A percentile compares a stretch with the other conserved stretches of the same genome.
These are phyloP conservation scores for Benthosema pterotum DNA, from an alignment of 2,797 vertebrate genomes.

Conservation along the genomic window DNA sequence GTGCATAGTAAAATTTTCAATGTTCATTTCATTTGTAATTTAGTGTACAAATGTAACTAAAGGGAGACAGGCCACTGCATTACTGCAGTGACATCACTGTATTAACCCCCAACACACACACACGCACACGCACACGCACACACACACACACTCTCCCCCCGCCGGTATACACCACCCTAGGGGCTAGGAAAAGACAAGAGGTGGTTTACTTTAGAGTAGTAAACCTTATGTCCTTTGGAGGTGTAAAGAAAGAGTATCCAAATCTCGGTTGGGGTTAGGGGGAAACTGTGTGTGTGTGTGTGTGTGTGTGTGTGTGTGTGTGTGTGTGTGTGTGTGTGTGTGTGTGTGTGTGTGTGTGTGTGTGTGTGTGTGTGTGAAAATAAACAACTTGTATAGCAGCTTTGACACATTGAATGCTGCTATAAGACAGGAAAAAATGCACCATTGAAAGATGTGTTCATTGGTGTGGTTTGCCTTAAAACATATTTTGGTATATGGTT, in stretches of 20 bases:
- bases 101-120: no score
- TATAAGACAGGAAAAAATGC: background rate
- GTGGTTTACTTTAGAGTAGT: constrained; percentile 44
- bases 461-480: no score
- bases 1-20: constrained; percentile 4
- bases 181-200: constrained; percentile 42
- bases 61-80: constrained; percentile 20
- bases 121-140: background rate
- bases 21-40: no score
- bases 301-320: no score
- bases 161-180: constrained; percentile 16
- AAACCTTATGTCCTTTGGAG: constrained; percentile 9
- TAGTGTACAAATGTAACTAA: background rate
- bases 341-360: no score
- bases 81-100: no score
- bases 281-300: no score
- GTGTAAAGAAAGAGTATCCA: constrained; percentile 39
- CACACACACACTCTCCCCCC: background rate
- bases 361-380: no score
- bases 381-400: background rate
- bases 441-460: background rate
- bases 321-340: no score
- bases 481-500: no score
- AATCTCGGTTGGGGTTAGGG: constrained; percentile 35
- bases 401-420: background rate